Conservation (phyloP, 2,888 invertebrate genomes). For the Oligia latruncula region DNA sequence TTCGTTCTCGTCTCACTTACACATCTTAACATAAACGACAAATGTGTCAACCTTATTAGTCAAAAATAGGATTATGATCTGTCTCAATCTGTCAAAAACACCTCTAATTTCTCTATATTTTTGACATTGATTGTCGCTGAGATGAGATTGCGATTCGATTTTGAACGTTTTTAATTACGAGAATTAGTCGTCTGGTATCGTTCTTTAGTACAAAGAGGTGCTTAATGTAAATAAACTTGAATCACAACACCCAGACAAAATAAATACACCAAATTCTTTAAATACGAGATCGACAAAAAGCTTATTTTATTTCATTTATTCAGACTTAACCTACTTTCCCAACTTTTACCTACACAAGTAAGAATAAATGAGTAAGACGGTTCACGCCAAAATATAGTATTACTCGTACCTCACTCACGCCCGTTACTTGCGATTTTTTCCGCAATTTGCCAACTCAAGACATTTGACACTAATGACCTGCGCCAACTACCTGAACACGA, state of each 20-base stretch:
- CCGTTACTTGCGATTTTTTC: conserved; percentile 56
- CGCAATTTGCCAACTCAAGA: conserved; percentile 58
- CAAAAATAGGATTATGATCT: not conserved
- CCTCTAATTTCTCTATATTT: not conserved
- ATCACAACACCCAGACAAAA: not conserved
- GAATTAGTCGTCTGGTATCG: not conserved
- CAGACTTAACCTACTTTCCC: conserved; percentile 20
- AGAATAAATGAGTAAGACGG: conserved; percentile 15
- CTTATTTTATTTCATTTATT: conserved; percentile 14
- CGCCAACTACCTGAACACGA: conserved; percentile 61
- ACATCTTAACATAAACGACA: not conserved
- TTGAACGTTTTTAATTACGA: not conserved
- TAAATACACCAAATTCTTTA: not conserved
- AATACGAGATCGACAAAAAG: conserved; percentile 5
- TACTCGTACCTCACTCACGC: conserved; percentile 32
- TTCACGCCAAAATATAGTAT: conserved; percentile 34
- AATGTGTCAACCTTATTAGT: not conserved
- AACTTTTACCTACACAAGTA: conserved; percentile 27
- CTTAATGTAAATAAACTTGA: not conserved
- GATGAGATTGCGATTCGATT: not conserved
- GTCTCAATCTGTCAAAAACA: not conserved
- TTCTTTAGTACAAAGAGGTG: not conserved
- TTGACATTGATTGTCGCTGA: not conserved
- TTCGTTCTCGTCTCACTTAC: not conserved
- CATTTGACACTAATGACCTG: conserved; percentile 67